These are phyloP conservation scores for Cephalopachus bancanus DNA, from an alignment of 2,797 vertebrate genomes.

Conservation along the genomic window DNA sequence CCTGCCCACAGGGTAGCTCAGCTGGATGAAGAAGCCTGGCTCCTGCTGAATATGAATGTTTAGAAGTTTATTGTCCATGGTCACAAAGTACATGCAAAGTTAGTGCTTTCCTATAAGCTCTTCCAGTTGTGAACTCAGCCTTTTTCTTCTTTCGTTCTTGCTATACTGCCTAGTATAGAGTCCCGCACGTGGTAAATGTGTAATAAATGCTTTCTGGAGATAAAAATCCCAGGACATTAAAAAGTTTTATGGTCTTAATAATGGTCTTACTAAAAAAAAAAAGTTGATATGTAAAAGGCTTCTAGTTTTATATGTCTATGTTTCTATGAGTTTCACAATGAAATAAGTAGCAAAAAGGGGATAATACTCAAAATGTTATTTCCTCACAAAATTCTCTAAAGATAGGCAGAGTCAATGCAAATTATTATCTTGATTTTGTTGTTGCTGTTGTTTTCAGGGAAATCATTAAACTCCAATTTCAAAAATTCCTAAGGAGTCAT, in stretches of 20 bases:
- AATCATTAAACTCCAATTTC: slow-evolving; percentile 5
- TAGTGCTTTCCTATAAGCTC: neutral
- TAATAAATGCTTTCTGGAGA: neutral
- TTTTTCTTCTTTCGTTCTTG: slow-evolving; percentile 12
- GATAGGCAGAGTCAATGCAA: neutral
- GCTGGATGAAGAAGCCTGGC: neutral
- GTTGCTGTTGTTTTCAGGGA: neutral
- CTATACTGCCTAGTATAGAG: neutral
- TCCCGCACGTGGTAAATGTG: neutral
- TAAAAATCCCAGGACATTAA: neutral
- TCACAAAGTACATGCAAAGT: neutral
- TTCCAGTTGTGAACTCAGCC: neutral
- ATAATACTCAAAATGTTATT: neutral
- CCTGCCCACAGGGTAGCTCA: neutral
- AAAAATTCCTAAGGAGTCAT: neutral
- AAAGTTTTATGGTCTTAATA: slow-evolving; percentile 10
- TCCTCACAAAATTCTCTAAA: neutral
- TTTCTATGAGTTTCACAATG: slow-evolving; percentile 16
- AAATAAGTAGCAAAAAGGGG: neutral
- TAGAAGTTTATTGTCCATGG: neutral
- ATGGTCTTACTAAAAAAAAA: neutral
- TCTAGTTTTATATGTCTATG: neutral
- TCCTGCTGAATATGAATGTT: neutral
- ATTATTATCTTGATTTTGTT: neutral
- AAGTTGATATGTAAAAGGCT: slow-evolving; percentile 18